Conservation (phyloP, 2,888 invertebrate genomes). For the Congeria kusceri region DNA sequence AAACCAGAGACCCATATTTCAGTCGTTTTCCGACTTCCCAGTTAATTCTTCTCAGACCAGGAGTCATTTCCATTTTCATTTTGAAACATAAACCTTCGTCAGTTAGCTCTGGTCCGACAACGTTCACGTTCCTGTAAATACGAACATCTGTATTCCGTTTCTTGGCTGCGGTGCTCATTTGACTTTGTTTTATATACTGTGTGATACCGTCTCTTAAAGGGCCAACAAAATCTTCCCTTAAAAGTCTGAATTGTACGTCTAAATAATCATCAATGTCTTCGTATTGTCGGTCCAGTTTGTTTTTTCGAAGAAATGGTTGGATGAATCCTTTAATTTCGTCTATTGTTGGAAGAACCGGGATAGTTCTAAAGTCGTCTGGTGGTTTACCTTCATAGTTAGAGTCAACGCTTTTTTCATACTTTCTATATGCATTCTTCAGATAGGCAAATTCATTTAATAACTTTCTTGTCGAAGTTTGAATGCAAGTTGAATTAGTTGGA, state of each 20-base stretch:
- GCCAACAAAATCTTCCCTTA: conserved; percentile 91
- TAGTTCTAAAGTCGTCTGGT: conserved; percentile 40
- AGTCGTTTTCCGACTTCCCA: conserved; percentile 88
- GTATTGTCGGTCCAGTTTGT: conserved; percentile 89
- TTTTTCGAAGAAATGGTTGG: conserved; percentile 87
- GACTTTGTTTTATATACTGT: conserved; percentile 73
- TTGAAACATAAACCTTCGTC: conserved; percentile 66
- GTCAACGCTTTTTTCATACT: not conserved
- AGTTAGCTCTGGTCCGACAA: conserved; percentile 61
- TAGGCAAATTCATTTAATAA: not conserved
- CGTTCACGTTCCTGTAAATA: conserved; percentile 73
- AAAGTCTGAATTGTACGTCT: conserved; percentile 90
- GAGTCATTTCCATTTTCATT: conserved; percentile 55
- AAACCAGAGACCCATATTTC: conserved; percentile 91
- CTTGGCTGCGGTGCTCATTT: not conserved
- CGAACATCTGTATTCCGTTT: conserved; percentile 55
- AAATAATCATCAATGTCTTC: conserved; percentile 90
- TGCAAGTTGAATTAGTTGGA: not conserved
- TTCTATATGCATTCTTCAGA: conserved; percentile 27
- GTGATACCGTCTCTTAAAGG: conserved; percentile 90
- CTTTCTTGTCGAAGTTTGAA: not conserved
- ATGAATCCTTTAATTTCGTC: conserved; percentile 80
- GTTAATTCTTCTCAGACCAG: conserved; percentile 41
- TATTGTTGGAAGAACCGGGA: conserved; percentile 70
- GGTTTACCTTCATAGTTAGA: conserved; percentile 25